Base-by-base conservation (phyloP, 2,888 invertebrate species). In the Octodonta nipae region DNA sequence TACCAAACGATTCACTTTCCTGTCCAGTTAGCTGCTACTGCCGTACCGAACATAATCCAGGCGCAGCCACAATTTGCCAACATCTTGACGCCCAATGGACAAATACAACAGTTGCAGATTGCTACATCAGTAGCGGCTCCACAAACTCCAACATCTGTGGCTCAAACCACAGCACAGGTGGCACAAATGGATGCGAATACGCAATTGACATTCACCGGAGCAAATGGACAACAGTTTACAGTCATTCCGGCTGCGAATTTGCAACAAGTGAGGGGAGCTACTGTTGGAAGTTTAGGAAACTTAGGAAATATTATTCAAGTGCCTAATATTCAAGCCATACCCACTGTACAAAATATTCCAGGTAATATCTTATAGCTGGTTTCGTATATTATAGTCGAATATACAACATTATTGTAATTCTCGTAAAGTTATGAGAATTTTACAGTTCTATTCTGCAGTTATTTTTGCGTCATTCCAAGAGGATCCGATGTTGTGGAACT, bases 1-100 rank as follows among this genome's bases (percentile, higher is more conserved):
- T 85, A 89, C 61, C 93, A 95, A 60, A 92, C 93, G 0, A 81
- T 95, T 1, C 92, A 93, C 58, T 78, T 95, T 49, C 93, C 93
- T 0, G 70, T 92, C 11, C 91, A 91, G 60, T 74, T 87, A 26
- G 64, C 79, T 24, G 66, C 72, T 1, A 67, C 45, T 8, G 65
- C 78, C 12, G 66, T 72, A 41, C 73, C 74, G 1, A 70, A 75
- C 28, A 67, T 74, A 20, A 61, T 68, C 5, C 13, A 13, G 15
- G 28, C 28, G 15, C 39, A 41, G 15, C 43, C 43, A 5, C 43
- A 43, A 60, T 63, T 84, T 43, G 75, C 82, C 6, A 52, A 42
- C 28, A 51, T 52, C 16, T 70, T 88, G n/a, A 85, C 87, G 3
- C 87, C 87, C 0, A 80, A 76, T 31, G 88, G 88, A 0, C 88